Conservation (phyloP, 1,140 invertebrate genomes). For the Subanguina moxae region DNA sequence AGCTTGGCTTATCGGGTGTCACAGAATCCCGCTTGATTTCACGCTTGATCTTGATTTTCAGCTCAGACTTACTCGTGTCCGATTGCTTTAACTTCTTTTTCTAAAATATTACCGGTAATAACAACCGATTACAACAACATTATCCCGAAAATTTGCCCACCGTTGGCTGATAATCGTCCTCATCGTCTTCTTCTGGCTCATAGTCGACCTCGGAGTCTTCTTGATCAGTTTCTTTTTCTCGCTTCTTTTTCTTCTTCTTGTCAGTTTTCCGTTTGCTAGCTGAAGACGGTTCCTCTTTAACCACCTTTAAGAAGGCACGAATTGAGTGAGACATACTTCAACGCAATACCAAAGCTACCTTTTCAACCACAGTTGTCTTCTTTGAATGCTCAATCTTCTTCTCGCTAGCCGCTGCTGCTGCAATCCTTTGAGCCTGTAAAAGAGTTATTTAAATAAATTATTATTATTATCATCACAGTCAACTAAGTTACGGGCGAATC, state of each 20-base stretch:
- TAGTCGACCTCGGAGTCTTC: slow-evolving; percentile 12
- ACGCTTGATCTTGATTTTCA: neutral
- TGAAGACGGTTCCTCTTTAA: neutral
- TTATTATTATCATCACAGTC: too few species aligned
- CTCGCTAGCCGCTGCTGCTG: neutral
- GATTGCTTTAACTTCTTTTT: slow-evolving; percentile 28
- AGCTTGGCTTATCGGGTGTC: slow-evolving; percentile 24
- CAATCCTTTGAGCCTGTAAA: neutral
- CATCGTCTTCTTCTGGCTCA: slow-evolving; percentile 2
- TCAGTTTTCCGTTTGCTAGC: slow-evolving; percentile 7
- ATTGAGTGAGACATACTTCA: neutral
- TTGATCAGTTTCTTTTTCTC: neutral
- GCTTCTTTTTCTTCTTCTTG: slow-evolving; percentile 14
- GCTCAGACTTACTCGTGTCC: slow-evolving; percentile 11
- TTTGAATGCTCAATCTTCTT: neutral
- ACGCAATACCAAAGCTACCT: neutral
- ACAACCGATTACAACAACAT: neutral
- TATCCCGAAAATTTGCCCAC: neutral
- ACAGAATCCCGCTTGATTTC: neutral
- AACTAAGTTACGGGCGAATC: too few species aligned
- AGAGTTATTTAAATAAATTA: too few species aligned
- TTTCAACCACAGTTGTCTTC: neutral
- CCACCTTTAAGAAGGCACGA: neutral
- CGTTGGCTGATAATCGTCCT: neutral
- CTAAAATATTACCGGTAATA: neutral